These are phyloP conservation scores for Heliconius congener DNA, from an alignment of 1,140 invertebrate species.

Conservation along the genomic window DNA sequence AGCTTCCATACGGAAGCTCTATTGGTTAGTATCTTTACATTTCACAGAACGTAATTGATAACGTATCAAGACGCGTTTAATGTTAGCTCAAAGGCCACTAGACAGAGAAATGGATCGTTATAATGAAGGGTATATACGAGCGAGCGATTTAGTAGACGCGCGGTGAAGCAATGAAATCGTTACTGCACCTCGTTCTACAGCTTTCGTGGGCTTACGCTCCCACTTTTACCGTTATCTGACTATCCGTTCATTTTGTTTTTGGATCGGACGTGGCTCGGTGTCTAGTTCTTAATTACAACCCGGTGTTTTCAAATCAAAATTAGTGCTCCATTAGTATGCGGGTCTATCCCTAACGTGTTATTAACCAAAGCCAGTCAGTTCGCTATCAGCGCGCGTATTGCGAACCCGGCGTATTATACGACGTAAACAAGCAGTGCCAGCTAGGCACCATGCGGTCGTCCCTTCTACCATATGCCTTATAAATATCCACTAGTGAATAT, in stretches of 20 bases:
- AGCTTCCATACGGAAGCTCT: slow-evolving; percentile 60
- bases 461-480: slow-evolving; percentile 66
- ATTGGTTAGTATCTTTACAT: slow-evolving; percentile 65
- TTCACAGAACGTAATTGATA: slow-evolving; percentile 59
- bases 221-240: slow-evolving; percentile 76
- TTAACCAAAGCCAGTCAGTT: slow-evolving; percentile 31
- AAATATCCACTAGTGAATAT: slow-evolving; percentile 43
- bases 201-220: slow-evolving; percentile 74
- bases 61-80: slow-evolving; percentile 49
- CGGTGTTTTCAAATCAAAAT: slow-evolving; percentile 55
- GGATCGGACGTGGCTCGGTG: slow-evolving; percentile 61
- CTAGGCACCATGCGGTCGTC: slow-evolving; percentile 77
- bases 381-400: slow-evolving; percentile 37
- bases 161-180: slow-evolving; percentile 69
- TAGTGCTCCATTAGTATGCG: slow-evolving; percentile 44
- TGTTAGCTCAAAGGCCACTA: slow-evolving; percentile 38
- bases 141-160: slow-evolving; percentile 56
- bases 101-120: slow-evolving; percentile 40
- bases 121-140: slow-evolving; percentile 39
- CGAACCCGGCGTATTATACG: slow-evolving; percentile 39
- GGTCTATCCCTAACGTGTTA: slow-evolving; percentile 32
- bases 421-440: slow-evolving; percentile 73
- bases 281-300: slow-evolving; percentile 47
- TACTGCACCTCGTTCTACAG: slow-evolving; percentile 65
- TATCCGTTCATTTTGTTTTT: slow-evolving; percentile 71